Conservation (phyloP, 2,797 vertebrate species). For the Taenioides sp. region DNA sequence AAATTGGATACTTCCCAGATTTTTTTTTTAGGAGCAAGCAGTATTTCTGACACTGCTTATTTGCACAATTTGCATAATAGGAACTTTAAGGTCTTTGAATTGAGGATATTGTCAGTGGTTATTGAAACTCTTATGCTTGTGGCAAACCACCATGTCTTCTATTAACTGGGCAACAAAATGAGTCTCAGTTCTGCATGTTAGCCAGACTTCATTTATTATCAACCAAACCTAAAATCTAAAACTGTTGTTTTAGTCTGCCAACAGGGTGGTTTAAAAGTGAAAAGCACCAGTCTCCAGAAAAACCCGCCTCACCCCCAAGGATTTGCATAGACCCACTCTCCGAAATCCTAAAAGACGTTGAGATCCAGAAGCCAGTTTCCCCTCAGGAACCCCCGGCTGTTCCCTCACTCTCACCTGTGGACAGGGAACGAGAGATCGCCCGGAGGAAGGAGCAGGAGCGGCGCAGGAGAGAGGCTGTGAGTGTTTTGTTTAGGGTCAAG, state of each 20-base stretch:
- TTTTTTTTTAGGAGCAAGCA: neutral
- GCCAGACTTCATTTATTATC: too few relatives aligned
- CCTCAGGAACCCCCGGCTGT: conserved; percentile 38
- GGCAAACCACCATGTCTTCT: too few relatives aligned
- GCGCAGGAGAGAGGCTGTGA: conserved; percentile 86
- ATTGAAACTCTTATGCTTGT: too few relatives aligned
- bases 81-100: too few relatives aligned
- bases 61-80: neutral
- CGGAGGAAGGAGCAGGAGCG: conserved; percentile 88
- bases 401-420: conserved; percentile 38
- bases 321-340: conserved; percentile 46
- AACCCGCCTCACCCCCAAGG: conserved; percentile 44
- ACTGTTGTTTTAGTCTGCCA: conserved; percentile 33
- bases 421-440: conserved; percentile 80
- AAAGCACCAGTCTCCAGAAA: conserved; percentile 20
- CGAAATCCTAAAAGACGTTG: conserved; percentile 42
- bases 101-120: too few relatives aligned
- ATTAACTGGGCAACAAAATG: too few relatives aligned
- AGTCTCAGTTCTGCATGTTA: too few relatives aligned
- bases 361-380: conserved; percentile 11
- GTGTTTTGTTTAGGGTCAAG: conserved; percentile 50
- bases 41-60: neutral
- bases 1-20: neutral
- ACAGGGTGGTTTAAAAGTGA: conserved; percentile 24
- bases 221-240: too few relatives aligned